Conservation (phyloP, 2,797 vertebrate species). For the Vultur gryphus region DNA sequence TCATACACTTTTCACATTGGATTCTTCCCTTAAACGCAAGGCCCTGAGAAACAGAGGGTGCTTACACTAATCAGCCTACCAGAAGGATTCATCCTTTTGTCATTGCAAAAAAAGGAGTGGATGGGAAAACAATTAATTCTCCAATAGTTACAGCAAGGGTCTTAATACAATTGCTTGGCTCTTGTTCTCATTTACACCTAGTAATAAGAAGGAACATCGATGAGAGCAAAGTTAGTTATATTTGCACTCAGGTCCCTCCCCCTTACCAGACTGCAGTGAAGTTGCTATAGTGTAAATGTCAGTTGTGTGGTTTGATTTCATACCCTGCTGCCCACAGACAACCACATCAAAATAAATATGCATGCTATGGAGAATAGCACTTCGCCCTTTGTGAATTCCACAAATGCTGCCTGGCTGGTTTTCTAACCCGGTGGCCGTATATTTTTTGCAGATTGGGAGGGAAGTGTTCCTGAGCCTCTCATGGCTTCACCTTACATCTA, state of each 20-base stretch:
- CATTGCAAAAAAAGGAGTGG: accelerated
- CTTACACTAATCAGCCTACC: not conserved
- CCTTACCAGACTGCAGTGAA: not conserved
- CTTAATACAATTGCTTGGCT: not conserved
- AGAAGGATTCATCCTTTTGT: not conserved
- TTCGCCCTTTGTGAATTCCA: not conserved
- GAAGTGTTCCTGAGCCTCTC: not conserved
- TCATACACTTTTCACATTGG: accelerated
- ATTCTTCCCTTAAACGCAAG: not conserved
- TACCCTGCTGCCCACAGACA: not conserved
- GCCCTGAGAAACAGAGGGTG: not conserved
- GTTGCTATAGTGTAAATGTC: not conserved
- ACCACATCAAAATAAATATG: slow-evolving; percentile 22
- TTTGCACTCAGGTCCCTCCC: not conserved
- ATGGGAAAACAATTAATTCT: not conserved
- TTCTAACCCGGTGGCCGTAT: not conserved
- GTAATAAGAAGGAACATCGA: not conserved
- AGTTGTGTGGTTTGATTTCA: not conserved
- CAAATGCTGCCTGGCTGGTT: not conserved
- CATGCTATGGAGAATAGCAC: not conserved
- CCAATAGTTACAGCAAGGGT: not conserved
- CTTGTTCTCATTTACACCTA: not conserved
- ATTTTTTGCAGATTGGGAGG: not conserved
- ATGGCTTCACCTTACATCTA: not conserved
- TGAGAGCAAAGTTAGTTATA: not conserved